A percentile compares a stretch with the other conserved stretches of the same genome.
Conservation (phyloP, 2,888 invertebrate species). For the Romanomermis culicivorax region DNA sequence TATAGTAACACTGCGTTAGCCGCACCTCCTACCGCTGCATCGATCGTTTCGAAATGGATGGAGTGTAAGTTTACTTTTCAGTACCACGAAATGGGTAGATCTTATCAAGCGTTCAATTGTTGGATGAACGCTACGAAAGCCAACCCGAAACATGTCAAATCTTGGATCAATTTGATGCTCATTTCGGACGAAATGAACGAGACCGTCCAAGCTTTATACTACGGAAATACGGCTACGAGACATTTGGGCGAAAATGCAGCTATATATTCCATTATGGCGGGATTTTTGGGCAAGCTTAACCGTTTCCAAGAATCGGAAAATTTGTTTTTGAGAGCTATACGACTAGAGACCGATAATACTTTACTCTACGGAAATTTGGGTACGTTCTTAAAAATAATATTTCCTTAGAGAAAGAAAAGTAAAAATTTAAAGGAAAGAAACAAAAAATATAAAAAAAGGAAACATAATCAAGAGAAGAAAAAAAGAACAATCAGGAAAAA, state of each 20-base stretch:
- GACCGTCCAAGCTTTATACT: slow-evolving; percentile 45
- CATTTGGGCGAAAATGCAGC: slow-evolving; percentile 51
- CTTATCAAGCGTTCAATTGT: slow-evolving; percentile 49
- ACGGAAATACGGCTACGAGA: slow-evolving; percentile 47
- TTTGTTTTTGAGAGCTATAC: slow-evolving; percentile 54
- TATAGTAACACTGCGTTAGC: too few species aligned
- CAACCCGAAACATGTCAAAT: slow-evolving; percentile 53
- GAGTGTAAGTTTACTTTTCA: slow-evolving; percentile 31
- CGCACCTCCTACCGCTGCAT: too few species aligned
- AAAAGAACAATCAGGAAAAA: too few species aligned
- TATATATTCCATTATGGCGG: slow-evolving; percentile 64
- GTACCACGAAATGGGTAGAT: slow-evolving; percentile 54
- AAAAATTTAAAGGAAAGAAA: too few species aligned
- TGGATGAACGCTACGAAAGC: slow-evolving; percentile 61
- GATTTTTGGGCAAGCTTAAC: slow-evolving; percentile 60
- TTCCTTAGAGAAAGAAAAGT: too few species aligned
- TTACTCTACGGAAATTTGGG: slow-evolving; percentile 72
- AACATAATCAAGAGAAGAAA: too few species aligned
- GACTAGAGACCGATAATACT: slow-evolving; percentile 44
- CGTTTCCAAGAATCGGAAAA: slow-evolving; percentile 55
- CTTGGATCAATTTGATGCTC: slow-evolving; percentile 78
- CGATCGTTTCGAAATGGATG: too few species aligned
- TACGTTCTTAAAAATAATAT: too few species aligned
- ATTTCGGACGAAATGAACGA: slow-evolving; percentile 53
- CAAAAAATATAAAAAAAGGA: too few species aligned